Percentiles rank a stretch among this genome's conserved stretches.
These are phyloP conservation scores for Sympetrum striolatum DNA, from an alignment of 2,888 invertebrate species.

Conservation along the genomic window DNA sequence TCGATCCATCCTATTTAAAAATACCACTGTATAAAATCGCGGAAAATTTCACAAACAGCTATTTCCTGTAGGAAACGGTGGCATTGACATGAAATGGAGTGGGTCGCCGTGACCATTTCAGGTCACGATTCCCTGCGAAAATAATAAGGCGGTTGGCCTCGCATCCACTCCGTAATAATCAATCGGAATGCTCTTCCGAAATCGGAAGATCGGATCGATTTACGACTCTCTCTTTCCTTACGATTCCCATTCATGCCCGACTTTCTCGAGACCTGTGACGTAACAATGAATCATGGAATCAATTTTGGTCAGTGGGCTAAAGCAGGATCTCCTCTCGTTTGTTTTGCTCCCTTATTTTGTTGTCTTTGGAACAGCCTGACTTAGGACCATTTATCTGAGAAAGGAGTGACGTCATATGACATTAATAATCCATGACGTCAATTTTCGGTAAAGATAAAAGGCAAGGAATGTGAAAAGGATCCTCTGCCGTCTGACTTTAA, in stretches of 20 bases:
- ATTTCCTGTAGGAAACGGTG: neutral
- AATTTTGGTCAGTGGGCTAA: neutral
- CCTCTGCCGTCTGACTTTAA: neutral
- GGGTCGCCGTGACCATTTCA: neutral
- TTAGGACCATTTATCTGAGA: neutral
- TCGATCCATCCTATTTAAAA: too few relatives aligned
- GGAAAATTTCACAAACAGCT: neutral
- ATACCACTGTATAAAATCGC: too few relatives aligned
- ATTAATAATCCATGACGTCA: neutral
- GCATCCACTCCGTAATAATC: neutral
- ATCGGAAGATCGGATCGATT: neutral
- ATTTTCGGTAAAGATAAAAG: neutral
- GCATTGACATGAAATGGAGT: neutral
- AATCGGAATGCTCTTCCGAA: neutral
- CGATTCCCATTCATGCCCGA: neutral
- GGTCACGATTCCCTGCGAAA: neutral
- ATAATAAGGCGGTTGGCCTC: neutral
- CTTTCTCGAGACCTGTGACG: neutral
- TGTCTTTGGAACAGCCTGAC: neutral
- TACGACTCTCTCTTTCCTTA: neutral
- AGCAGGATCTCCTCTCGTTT: neutral
- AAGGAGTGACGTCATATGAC: neutral
- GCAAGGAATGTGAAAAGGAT: neutral
- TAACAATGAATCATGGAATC: neutral
- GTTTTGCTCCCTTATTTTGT: neutral